Conservation (phyloP, 2,888 invertebrate species). For the Meloe dianella region DNA sequence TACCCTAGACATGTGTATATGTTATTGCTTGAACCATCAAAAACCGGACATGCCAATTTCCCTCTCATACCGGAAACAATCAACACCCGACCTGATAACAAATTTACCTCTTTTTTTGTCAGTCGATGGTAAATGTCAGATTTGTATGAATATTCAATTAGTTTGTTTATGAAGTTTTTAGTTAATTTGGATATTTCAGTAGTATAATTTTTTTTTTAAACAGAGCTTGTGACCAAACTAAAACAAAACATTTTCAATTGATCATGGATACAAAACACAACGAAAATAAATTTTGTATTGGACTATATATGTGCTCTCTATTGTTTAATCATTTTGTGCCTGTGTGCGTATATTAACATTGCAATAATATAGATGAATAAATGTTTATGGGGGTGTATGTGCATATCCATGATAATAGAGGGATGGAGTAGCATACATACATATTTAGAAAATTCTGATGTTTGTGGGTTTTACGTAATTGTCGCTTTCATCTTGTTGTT, state of each 20-base stretch:
- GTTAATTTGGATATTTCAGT: neutral
- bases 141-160: constrained; percentile 3
- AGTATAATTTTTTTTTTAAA: neutral
- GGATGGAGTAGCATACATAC: neutral
- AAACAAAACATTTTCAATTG: neutral
- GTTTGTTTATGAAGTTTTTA: neutral
- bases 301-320: neutral
- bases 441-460: neutral
- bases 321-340: neutral
- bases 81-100: constrained; percentile 44
- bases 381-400: neutral
- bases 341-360: neutral
- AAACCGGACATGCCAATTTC: constrained; percentile 48
- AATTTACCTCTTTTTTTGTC: constrained; percentile 17
- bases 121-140: neutral
- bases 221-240: neutral
- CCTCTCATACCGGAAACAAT: constrained; percentile 51
- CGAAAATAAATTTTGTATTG: constrained; percentile 5
- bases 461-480: neutral
- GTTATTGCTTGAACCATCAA: neutral
- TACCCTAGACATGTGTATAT: neutral
- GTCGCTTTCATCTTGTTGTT: constrained; percentile 6
- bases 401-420: neutral
- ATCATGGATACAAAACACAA: neutral
- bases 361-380: neutral